Evolutionary conservation across 1,140 invertebrate species (phyloP).

Genomic region (Achatina immaculata): DNA sequence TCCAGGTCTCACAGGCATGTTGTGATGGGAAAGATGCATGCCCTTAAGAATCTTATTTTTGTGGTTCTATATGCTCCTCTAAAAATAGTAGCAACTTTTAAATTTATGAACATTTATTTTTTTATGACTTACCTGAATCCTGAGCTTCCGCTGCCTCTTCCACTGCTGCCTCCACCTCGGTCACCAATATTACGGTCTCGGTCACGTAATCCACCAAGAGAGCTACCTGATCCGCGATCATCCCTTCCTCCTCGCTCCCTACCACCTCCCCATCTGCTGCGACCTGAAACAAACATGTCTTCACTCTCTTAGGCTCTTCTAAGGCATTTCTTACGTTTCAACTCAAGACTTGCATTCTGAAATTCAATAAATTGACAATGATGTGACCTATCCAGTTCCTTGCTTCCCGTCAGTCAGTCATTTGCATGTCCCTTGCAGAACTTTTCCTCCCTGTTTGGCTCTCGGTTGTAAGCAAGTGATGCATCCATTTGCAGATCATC

Average conservation of each 20-base stretch:
- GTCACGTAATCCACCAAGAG: constrained; percentile 7
- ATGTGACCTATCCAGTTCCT: background rate
- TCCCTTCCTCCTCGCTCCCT: constrained; percentile 30
- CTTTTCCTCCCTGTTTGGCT: too few relatives aligned
- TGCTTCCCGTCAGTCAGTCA: too few relatives aligned
- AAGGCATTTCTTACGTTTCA: background rate
- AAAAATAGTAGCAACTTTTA: too few relatives aligned
- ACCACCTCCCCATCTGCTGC: constrained; percentile 52
- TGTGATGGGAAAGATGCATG: too few relatives aligned
- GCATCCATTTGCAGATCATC: too few relatives aligned
- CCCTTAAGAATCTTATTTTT: too few relatives aligned
- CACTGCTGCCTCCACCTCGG: constrained; percentile 32
- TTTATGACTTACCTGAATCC: background rate
- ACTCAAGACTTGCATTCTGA: background rate
- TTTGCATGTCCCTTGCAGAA: too few relatives aligned
- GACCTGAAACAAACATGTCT: constrained; percentile 41
- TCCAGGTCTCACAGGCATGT: too few relatives aligned
- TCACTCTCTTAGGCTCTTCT: too few relatives aligned
- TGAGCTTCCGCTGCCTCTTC: background rate
- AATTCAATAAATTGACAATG: background rate
- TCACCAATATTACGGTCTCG: constrained; percentile 28
- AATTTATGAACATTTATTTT: too few relatives aligned
- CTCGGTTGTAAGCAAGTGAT: too few relatives aligned
- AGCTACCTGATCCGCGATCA: constrained; percentile 25
- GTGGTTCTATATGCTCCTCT: too few relatives aligned